A percentile compares a stretch with the other conserved stretches of the same genome.
These are phyloP conservation scores for Cacoxenus indagator DNA, from an alignment of 2,888 invertebrate species.

Conservation along the genomic window DNA sequence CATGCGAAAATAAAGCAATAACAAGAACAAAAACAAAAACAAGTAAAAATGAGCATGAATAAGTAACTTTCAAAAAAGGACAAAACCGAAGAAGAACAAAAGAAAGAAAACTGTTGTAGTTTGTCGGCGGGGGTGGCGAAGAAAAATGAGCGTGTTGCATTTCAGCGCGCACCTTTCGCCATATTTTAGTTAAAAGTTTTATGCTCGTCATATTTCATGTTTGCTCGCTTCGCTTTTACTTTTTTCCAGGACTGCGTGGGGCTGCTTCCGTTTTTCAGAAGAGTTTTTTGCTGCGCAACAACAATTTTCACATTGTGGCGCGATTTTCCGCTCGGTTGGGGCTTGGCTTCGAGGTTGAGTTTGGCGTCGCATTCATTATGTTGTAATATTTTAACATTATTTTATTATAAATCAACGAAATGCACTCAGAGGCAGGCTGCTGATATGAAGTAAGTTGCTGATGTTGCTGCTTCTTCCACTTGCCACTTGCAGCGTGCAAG, in stretches of 20 bases:
- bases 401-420: slow-evolving; percentile 66
- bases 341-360: background rate
- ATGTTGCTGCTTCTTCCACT: background rate
- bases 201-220: slow-evolving; percentile 6
- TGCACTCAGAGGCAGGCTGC: slow-evolving; percentile 54
- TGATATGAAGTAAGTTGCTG: background rate
- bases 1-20: background rate
- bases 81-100: background rate
- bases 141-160: background rate
- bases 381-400: slow-evolving; percentile 66
- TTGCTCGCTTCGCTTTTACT: background rate
- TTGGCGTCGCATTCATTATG: slow-evolving; percentile 60
- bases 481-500: background rate
- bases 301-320: background rate
- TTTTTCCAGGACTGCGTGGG: background rate
- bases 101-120: no score
- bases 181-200: slow-evolving; percentile 8
- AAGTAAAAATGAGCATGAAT: background rate
- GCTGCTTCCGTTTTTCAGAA: background rate
- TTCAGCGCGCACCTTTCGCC: background rate
- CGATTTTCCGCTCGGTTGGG: background rate
- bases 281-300: background rate
- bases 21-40: background rate
- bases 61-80: background rate
- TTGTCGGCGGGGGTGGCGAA: background rate